Percentiles rank a stretch among this genome's conserved stretches.
These are phyloP conservation scores for Ptychoptera contaminata DNA, from an alignment of 2,888 invertebrate genomes.

Conservation along the genomic window DNA sequence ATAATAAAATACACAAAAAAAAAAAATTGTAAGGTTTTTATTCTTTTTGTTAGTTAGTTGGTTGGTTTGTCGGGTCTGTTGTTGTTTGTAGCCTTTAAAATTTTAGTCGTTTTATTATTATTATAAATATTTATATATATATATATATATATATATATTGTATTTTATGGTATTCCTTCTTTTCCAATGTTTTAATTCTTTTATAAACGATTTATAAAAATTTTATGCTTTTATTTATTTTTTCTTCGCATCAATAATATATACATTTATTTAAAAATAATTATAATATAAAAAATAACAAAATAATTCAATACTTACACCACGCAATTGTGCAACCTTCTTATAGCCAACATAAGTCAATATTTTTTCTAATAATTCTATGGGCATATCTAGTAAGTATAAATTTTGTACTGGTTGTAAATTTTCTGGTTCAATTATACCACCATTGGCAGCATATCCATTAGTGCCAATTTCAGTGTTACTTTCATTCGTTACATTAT, in stretches of 20 bases:
- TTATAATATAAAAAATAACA: conserved; percentile 2
- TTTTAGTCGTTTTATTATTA: not conserved
- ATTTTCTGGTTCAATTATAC: not conserved
- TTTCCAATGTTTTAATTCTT: too few species aligned
- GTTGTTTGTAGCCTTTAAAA: too few species aligned
- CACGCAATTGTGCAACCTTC: conserved; percentile 58
- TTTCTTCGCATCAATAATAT: too few species aligned
- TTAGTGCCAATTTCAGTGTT: not conserved
- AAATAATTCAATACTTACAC: conserved; percentile 40
- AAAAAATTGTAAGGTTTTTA: too few species aligned
- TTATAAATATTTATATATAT: too few species aligned
- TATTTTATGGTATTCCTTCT: too few species aligned
- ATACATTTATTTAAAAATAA: conserved; percentile 1
- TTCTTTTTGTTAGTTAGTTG: too few species aligned
- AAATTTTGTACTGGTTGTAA: conserved; percentile 7
- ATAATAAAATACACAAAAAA: too few species aligned
- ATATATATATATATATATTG: too few species aligned
- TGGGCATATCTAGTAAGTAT: conserved; percentile 54
- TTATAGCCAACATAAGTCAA: conserved; percentile 59
- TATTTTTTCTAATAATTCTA: conserved; percentile 66
- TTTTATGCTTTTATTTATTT: too few species aligned
- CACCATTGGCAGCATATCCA: not conserved
- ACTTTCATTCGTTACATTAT: not conserved
- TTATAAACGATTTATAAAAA: too few species aligned
- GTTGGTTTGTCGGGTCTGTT: too few species aligned